Conservation (phyloP, 2,113 vertebrate species). For the Propithecus coquereli region DNA sequence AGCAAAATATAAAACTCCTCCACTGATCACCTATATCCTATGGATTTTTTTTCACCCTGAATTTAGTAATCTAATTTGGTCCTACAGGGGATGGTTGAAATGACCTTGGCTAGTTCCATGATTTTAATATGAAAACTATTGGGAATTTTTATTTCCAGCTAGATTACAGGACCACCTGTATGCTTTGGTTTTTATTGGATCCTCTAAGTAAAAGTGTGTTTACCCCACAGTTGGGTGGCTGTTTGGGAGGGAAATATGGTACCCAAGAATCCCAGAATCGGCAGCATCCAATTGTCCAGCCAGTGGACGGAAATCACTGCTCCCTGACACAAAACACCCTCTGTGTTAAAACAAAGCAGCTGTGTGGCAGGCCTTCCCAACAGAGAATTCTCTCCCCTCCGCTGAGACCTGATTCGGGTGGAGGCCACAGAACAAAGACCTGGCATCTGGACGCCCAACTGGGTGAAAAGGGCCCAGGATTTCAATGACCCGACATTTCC, state of each 20-base stretch:
- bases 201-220: neutral
- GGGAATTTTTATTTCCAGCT: neutral
- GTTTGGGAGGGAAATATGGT: slow-evolving; percentile 2
- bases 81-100: neutral
- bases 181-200: neutral
- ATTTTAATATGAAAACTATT: neutral
- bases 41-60: neutral
- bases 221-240: neutral
- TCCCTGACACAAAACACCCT: slow-evolving; percentile 31
- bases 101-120: neutral
- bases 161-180: neutral
- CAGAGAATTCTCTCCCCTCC: neutral
- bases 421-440: slow-evolving; percentile 53
- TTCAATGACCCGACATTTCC: neutral
- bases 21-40: neutral
- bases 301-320: slow-evolving; percentile 6
- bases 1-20: neutral
- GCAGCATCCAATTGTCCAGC: neutral
- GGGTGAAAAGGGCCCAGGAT: slow-evolving; percentile 2
- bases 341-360: slow-evolving; percentile 56
- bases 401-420: neutral
- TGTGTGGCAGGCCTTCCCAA: neutral
- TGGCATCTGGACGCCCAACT: slow-evolving; percentile 29
- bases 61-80: neutral
- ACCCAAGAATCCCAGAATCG: neutral